phyloP scores from a whole-genome alignment of 2,888 invertebrate genomes.

The Synanthedon tipuliformis region DNA sequence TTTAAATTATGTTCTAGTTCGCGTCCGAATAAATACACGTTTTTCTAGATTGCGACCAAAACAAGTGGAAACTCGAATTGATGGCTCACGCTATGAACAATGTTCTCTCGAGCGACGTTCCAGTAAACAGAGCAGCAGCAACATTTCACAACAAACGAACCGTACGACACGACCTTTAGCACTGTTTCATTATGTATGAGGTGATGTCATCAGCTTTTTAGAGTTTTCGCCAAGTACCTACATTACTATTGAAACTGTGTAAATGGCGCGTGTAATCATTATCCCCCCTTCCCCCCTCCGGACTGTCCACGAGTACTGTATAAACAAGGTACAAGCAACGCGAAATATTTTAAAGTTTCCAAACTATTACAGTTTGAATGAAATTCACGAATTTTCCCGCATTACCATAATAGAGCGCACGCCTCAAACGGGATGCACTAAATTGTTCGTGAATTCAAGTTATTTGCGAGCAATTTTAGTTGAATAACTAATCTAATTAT shows the following conservation, averaged over 20 bases:
- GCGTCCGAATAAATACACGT: too few relatives aligned
- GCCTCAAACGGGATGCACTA: not conserved
- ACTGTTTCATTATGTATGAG: not conserved
- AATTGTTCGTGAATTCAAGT: not conserved
- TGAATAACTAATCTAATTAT: not conserved
- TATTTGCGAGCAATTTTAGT: not conserved
- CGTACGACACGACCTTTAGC: constrained; percentile 19
- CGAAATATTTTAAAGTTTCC: too few relatives aligned
- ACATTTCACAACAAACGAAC: constrained; percentile 21
- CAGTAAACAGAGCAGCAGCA: constrained; percentile 13
- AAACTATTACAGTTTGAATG: not conserved
- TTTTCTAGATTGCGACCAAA: too few relatives aligned
- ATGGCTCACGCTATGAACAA: too few relatives aligned
- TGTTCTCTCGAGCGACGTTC: too few relatives aligned
- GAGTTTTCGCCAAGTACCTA: not conserved
- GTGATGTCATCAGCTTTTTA: not conserved
- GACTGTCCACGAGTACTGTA: too few relatives aligned
- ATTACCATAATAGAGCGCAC: not conserved
- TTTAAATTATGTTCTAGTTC: too few relatives aligned
- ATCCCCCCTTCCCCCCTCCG: too few relatives aligned
- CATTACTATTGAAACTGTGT: too few relatives aligned
- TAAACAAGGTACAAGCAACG: too few relatives aligned
- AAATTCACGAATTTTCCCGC: not conserved
- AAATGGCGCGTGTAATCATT: too few relatives aligned
- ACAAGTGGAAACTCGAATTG: too few relatives aligned